A percentile compares a stretch with the other conserved stretches of the same genome.
Evolutionary conservation across 92 coral and sea anemone genomes (phyloP).

Genomic region (Parazoanthus atlanticus): DNA sequence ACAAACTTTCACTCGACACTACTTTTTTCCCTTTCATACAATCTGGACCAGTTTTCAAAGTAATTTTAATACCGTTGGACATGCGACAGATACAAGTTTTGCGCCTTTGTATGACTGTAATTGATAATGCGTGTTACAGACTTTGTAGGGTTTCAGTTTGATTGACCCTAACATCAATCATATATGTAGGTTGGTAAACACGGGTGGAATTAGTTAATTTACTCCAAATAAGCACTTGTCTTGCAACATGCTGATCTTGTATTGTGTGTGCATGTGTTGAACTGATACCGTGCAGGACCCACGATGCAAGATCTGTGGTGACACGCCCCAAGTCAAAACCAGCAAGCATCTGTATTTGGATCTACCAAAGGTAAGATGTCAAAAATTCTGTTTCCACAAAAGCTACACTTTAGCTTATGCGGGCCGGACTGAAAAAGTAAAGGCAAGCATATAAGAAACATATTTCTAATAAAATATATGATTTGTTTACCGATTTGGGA

Average conservation of each 20-base stretch:
- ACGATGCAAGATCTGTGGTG: conserved; percentile 91
- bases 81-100: neutral
- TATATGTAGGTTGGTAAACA: neutral
- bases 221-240: too few relatives aligned
- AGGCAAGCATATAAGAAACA: too few relatives aligned
- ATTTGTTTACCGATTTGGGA: too few relatives aligned
- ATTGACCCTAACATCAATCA: too few relatives aligned
- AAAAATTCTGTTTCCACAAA: neutral
- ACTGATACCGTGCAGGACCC: conserved; percentile 66
- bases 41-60: too few relatives aligned
- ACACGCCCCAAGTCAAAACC: conserved; percentile 75
- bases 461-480: too few relatives aligned
- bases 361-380: conserved; percentile 77
- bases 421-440: too few relatives aligned
- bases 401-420: neutral
- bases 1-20: too few relatives aligned
- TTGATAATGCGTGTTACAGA: neutral
- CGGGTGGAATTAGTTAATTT: neutral
- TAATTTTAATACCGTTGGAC: neutral
- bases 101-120: neutral
- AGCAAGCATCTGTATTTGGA: conserved; percentile 93
- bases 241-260: neutral
- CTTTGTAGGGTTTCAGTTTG: neutral
- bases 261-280: neutral
- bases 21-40: too few relatives aligned